A percentile compares a stretch with the other conserved stretches of the same genome.
Conservation (phyloP, 2,888 invertebrate species). For the Uloborus plumipes region DNA sequence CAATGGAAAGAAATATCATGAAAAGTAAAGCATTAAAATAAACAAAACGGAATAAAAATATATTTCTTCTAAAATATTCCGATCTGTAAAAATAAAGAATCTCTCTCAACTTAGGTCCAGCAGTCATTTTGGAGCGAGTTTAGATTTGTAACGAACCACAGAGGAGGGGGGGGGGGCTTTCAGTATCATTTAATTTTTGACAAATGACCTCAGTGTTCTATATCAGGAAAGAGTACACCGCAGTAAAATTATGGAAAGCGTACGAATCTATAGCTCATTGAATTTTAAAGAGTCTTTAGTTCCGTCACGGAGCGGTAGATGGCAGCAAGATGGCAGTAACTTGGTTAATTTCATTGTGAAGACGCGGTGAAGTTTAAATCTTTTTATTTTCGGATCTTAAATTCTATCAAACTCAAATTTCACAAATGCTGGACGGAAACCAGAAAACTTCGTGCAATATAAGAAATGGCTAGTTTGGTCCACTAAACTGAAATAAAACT, state of each 20-base stretch:
- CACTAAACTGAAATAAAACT: too few species aligned
- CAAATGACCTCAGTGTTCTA: slow-evolving; percentile 55
- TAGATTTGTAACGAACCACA: slow-evolving; percentile 52
- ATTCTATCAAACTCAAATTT: too few species aligned
- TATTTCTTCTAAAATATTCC: slow-evolving; percentile 60
- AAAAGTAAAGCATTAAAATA: too few species aligned
- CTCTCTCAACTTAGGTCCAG: background rate
- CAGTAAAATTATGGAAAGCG: slow-evolving; percentile 13
- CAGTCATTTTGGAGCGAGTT: slow-evolving; percentile 12
- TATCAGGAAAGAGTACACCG: slow-evolving; percentile 26
- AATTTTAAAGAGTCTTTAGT: slow-evolving; percentile 9
- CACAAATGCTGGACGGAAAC: too few species aligned
- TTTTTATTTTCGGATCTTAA: too few species aligned
- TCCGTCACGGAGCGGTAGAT: slow-evolving; percentile 21
- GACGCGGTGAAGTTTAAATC: background rate
- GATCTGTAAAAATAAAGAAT: slow-evolving; percentile 44
- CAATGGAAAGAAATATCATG: too few species aligned
- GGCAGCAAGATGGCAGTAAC: slow-evolving; percentile 31
- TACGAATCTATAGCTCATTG: background rate
- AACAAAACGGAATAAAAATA: slow-evolving; percentile 14
- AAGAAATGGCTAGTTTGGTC: too few species aligned
- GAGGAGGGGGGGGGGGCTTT: slow-evolving; percentile 25
- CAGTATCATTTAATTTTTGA: slow-evolving; percentile 64
- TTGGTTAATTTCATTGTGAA: background rate
- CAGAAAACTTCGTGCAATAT: too few species aligned